These are phyloP conservation scores for Artibeus jamaicensis DNA, from an alignment of 2,797 vertebrate species.

Conservation along the genomic window DNA sequence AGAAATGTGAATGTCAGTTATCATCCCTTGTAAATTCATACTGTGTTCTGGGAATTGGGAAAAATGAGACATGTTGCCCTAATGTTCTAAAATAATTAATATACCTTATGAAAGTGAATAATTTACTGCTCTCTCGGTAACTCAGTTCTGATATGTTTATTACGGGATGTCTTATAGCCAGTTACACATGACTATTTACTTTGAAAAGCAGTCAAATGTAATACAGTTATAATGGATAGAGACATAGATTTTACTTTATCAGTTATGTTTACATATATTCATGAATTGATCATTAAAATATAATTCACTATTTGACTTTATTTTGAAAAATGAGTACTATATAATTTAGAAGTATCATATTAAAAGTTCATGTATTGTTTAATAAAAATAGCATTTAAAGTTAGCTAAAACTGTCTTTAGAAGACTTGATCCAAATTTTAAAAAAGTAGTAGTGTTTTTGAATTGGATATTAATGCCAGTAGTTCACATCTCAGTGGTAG, in stretches of 20 bases:
- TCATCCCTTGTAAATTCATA: not conserved
- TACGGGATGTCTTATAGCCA: not conserved
- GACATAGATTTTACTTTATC: not conserved
- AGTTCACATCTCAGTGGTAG: not conserved
- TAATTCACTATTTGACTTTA: not conserved
- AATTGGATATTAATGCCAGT: not conserved
- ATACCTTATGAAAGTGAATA: not conserved
- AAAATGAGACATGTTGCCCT: not conserved
- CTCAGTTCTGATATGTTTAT: not conserved
- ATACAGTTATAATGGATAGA: not conserved
- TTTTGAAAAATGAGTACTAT: not conserved
- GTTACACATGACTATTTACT: not conserved
- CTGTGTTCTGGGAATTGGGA: not conserved
- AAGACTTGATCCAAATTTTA: not conserved
- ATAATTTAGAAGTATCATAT: not conserved
- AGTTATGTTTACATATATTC: not conserved
- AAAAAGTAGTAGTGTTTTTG: not conserved
- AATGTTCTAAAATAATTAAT: slow-evolving; percentile 4
- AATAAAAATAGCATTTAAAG: slow-evolving; percentile 5
- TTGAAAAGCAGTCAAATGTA: not conserved
- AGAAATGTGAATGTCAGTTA: not conserved
- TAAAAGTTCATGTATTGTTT: not conserved
- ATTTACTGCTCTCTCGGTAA: not conserved
- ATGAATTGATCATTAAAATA: slow-evolving; percentile 6
- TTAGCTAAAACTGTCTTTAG: not conserved